phyloP scores from a whole-genome alignment of 2,797 vertebrate species.

The Cossypha dichroa region DNA sequence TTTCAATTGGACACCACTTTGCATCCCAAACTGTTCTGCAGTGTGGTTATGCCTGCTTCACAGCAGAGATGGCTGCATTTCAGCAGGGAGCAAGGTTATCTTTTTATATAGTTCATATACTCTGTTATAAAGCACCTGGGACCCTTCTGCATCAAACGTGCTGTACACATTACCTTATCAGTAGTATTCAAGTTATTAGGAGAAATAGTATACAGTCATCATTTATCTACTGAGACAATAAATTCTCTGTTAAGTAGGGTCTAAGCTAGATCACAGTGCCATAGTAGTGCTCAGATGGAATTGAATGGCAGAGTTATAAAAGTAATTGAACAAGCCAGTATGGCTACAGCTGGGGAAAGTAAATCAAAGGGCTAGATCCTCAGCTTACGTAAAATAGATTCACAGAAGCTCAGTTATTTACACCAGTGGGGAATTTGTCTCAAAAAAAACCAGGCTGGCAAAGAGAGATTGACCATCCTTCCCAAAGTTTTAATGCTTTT shows the following conservation, averaged over 20 bases:
- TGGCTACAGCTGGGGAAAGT: constrained; percentile 49
- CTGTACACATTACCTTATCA: constrained; percentile 39
- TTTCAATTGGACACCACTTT: constrained; percentile 53
- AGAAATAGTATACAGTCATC: constrained; percentile 44
- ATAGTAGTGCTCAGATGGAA: constrained; percentile 39
- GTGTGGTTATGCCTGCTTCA: constrained; percentile 1
- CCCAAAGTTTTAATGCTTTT: not conserved
- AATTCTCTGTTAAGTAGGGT: constrained; percentile 45
- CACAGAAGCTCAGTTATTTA: constrained; percentile 9
- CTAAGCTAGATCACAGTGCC: constrained; percentile 47
- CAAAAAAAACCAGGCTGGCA: not conserved
- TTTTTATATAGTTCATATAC: constrained; percentile 44
- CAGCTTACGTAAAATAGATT: not conserved
- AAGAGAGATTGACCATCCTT: not conserved
- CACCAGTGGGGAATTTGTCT: not conserved
- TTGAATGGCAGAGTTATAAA: constrained; percentile 53
- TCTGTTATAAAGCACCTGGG: constrained; percentile 57
- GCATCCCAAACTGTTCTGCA: constrained; percentile 18
- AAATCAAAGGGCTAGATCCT: constrained; percentile 41
- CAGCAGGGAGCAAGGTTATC: constrained; percentile 43
- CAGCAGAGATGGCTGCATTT: constrained; percentile 34
- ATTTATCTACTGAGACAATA: constrained; percentile 63
- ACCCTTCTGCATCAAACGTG: not conserved
- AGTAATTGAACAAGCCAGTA: constrained; percentile 42
- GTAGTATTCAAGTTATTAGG: constrained; percentile 45